These are phyloP conservation scores for Hypena proboscidalis DNA, from an alignment of 2,888 invertebrate species.

Conservation along the genomic window DNA sequence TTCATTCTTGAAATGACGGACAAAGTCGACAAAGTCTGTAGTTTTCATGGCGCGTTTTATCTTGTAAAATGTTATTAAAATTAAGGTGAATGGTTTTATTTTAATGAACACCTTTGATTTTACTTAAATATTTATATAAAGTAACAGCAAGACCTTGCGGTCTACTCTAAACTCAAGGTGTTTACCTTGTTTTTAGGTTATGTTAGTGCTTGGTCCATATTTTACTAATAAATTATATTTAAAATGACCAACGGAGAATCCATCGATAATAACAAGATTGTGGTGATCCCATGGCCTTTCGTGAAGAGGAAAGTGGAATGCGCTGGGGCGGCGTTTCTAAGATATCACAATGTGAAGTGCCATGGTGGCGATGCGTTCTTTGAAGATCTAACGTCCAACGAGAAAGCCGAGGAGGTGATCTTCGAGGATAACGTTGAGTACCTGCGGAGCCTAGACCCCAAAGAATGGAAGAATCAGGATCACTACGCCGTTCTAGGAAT, in stretches of 20 bases:
- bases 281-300: conserved; percentile 67
- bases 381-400: conserved; percentile 70
- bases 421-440: conserved; percentile 92
- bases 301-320: conserved; percentile 79
- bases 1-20: conserved; percentile 41
- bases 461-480: conserved; percentile 99
- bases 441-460: conserved; percentile 95
- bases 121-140: conserved; percentile 16
- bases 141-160: conserved; percentile 17
- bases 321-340: conserved; percentile 79
- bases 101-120: conserved; percentile 22
- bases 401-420: conserved; percentile 74
- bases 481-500: conserved; percentile 98
- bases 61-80: conserved; percentile 47
- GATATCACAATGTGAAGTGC: conserved; percentile 79
- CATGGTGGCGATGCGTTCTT: conserved; percentile 78
- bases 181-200: conserved; percentile 73
- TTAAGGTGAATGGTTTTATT: conserved; percentile 30
- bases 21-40: conserved; percentile 39
- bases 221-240: conserved; percentile 56
- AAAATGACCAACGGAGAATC: conserved; percentile 75
- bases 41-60: conserved; percentile 58
- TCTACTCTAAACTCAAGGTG: conserved; percentile 39
- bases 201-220: conserved; percentile 71
- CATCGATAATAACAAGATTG: conserved; percentile 58